Conservation (phyloP, 2,888 invertebrate species). For the Notodonta ziczac region DNA sequence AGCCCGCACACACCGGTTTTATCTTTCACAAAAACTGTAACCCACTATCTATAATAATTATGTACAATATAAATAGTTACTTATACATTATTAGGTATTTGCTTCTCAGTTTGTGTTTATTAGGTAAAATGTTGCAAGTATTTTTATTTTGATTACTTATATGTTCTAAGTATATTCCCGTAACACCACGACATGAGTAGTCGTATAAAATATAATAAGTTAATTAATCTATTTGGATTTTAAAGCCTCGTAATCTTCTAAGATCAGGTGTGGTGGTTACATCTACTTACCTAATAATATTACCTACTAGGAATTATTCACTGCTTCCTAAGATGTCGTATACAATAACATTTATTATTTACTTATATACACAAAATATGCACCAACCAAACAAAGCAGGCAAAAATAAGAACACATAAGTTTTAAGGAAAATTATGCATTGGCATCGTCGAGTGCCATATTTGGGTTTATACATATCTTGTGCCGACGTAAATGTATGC, state of each 20-base stretch:
- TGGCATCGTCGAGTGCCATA: slow-evolving; percentile 25
- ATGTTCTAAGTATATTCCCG: too few relatives aligned
- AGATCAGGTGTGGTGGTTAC: too few relatives aligned
- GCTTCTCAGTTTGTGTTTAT: background rate
- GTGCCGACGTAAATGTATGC: slow-evolving; percentile 43
- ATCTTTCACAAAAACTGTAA: slow-evolving; percentile 1
- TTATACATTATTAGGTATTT: background rate
- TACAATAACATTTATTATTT: too few relatives aligned
- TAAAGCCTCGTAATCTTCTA: too few relatives aligned
- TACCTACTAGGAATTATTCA: too few relatives aligned
- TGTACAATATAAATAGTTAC: background rate
- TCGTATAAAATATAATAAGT: too few relatives aligned
- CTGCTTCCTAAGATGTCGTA: too few relatives aligned
- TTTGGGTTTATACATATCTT: slow-evolving; percentile 39
- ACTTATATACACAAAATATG: too few relatives aligned
- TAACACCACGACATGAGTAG: too few relatives aligned
- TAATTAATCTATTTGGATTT: too few relatives aligned
- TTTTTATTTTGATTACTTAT: too few relatives aligned
- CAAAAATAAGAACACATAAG: background rate
- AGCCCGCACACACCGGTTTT: slow-evolving; percentile 6
- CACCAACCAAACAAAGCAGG: background rate
- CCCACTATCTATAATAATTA: background rate
- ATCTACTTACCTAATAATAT: too few relatives aligned
- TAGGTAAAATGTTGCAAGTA: background rate
- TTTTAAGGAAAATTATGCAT: slow-evolving; percentile 39